phyloP scores from a whole-genome alignment of 2,797 vertebrate genomes.

The Philypnodon macrostomus region DNA sequence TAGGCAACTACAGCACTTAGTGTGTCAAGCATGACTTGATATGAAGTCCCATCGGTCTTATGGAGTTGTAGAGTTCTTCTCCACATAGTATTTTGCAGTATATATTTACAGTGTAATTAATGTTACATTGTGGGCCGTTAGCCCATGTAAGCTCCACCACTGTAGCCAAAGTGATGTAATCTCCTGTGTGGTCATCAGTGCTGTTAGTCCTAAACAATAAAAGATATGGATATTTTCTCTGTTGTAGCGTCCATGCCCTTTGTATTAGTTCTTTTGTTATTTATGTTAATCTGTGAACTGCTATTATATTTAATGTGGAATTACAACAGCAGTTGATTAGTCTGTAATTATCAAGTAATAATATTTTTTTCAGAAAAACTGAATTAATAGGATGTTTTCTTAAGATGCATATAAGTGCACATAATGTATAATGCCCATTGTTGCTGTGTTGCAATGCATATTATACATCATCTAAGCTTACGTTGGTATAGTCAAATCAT shows the following conservation, averaged over 20 bases:
- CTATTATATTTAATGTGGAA: too few species aligned
- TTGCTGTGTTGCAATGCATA: too few species aligned
- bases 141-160: constrained; percentile 61
- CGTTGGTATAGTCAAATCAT: too few species aligned
- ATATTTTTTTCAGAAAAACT: too few species aligned
- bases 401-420: too few species aligned
- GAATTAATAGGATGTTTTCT: too few species aligned
- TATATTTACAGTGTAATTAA: constrained; percentile 57
- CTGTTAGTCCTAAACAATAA: constrained; percentile 61
- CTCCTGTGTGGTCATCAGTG: constrained; percentile 57
- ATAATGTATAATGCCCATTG: too few species aligned
- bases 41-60: constrained; percentile 43
- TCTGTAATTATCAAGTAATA: too few species aligned
- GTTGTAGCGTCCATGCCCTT: constrained; percentile 32
- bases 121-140: constrained; percentile 49
- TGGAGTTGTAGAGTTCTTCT: constrained; percentile 41
- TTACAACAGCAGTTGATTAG: too few species aligned
- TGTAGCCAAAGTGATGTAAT: constrained; percentile 63
- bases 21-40: constrained; percentile 64
- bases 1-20: constrained; percentile 52
- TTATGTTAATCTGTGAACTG: background rate
- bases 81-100: constrained; percentile 54
- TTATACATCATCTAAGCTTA: too few species aligned
- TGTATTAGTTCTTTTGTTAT: constrained; percentile 10
- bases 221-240: constrained; percentile 52